Conservation (phyloP, 1,140 invertebrate species). For the Zaprionus taronus region DNA sequence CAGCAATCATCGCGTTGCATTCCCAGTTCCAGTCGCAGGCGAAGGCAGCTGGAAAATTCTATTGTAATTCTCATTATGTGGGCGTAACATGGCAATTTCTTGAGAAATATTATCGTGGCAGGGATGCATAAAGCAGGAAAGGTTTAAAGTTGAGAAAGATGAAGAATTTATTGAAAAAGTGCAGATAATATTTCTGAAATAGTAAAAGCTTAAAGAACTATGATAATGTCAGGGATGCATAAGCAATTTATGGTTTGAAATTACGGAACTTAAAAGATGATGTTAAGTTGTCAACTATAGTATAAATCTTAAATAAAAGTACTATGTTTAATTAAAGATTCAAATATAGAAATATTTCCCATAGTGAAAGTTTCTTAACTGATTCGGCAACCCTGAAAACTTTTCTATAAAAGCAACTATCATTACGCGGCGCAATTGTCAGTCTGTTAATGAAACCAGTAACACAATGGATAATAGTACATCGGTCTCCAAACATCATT, state of each 20-base stretch:
- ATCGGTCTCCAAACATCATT: background rate
- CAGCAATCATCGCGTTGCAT: constrained; percentile 23
- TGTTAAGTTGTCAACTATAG: too few relatives aligned
- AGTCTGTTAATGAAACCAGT: background rate
- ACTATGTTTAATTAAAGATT: too few relatives aligned
- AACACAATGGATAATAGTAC: background rate
- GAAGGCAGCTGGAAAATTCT: constrained; percentile 25
- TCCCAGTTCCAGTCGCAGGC: background rate
- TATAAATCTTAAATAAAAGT: too few relatives aligned
- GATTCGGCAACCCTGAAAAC: background rate
- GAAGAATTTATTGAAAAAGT: background rate
- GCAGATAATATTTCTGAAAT: too few relatives aligned
- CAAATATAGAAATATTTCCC: background rate
- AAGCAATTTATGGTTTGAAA: too few relatives aligned
- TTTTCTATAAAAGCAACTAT: constrained; percentile 19
- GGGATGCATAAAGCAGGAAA: constrained; percentile 1
- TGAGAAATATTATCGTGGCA: background rate
- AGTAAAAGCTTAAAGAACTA: too few relatives aligned
- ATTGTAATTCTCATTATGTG: constrained; percentile 13
- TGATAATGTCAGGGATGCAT: too few relatives aligned
- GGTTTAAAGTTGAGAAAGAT: background rate
- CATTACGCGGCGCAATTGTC: background rate
- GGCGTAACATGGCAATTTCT: constrained; percentile 23
- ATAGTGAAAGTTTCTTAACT: background rate
- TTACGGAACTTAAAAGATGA: too few relatives aligned